Base-by-base conservation (phyloP, 2,888 invertebrate genomes). In the Drosophila kokeensis region DNA sequence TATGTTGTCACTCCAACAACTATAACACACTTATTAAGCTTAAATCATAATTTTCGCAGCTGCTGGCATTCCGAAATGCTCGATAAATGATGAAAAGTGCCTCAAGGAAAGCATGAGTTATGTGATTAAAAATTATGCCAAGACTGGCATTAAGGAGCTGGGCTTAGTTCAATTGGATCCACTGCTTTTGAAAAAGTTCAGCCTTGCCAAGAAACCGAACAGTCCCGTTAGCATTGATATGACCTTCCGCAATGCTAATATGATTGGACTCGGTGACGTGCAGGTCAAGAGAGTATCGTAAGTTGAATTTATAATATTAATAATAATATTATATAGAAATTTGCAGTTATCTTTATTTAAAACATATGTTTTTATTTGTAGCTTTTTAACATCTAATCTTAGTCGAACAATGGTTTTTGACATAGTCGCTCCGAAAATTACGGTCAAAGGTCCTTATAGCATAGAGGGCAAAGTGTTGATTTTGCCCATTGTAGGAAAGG, bases 161-260 rank as follows among this genome's bases (percentile, higher is more conserved):
- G 89, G 90, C 30, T 53, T 93, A 1, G 62, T 85, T 4, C 73
- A 83, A 1, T 70, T 92, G 42, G 93, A 93, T 83, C 93, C 93
- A 0, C 70, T 93, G 55, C 87, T 73, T 10, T 76, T 93, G 0
- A 91, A 89, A 10, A 81, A 73, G 53, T 78, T 93, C 24, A 57
- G 65, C 6, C 67, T 93, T 38, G 82, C 78, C 3, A 90, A 86
- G 64, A 90, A 91, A 68, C 76, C 86, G 2, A 74, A 80, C 5
- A 92, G 93, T 80, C 91, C 93, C 0, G 92, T 93, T 2, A 92
- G 79, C 73, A 69, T 93, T 21, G 90, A 92, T 59, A 68, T 93
- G 4, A 83, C 71, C 38, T 92, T 93, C 40, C 82, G 53, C 15
- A 87, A 93, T 54, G 75, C 91, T 5, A 80, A 90, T 21, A 57